Evolutionary conservation across 2,888 invertebrate species (phyloP).

Genomic region (Dynastes maya): DNA sequence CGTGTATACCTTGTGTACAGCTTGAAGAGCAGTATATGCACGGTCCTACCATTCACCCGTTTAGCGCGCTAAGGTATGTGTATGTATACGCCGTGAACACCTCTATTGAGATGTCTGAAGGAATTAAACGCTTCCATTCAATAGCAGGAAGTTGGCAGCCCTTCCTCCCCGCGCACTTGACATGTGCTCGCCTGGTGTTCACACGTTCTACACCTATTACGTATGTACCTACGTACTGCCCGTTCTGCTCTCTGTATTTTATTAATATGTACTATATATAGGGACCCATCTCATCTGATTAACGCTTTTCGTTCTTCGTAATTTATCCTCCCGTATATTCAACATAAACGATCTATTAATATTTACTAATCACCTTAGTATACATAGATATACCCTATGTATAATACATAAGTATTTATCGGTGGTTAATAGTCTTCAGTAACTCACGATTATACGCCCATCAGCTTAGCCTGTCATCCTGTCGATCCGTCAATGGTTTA

Average conservation of each 20-base stretch:
- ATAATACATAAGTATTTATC: slow-evolving; percentile 6
- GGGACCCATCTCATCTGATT: slow-evolving; percentile 47
- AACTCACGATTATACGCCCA: background rate
- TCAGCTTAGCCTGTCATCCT: background rate
- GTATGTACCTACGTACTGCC: slow-evolving; percentile 2
- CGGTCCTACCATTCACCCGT: slow-evolving; percentile 31
- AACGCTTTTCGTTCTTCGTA: background rate
- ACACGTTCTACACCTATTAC: slow-evolving; percentile 63
- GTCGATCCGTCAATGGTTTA: background rate
- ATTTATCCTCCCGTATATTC: background rate
- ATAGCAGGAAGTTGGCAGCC: slow-evolving; percentile 63
- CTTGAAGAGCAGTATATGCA: background rate
- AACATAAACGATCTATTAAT: slow-evolving; percentile 33
- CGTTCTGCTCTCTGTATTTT: background rate
- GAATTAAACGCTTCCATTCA: slow-evolving; percentile 65
- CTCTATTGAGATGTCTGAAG: slow-evolving; percentile 66
- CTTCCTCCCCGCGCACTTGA: slow-evolving; percentile 63
- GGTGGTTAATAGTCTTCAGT: slow-evolving; percentile 19
- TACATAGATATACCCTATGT: too few relatives aligned
- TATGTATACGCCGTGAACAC: slow-evolving; percentile 59
- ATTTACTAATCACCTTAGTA: slow-evolving; percentile 29
- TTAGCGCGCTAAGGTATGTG: slow-evolving; percentile 17
- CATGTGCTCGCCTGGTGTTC: slow-evolving; percentile 66
- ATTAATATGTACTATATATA: slow-evolving; percentile 14
- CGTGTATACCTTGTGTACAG: background rate